Base-by-base conservation (phyloP, 2,797 vertebrate species). In the Tokudaia muenninki region DNA sequence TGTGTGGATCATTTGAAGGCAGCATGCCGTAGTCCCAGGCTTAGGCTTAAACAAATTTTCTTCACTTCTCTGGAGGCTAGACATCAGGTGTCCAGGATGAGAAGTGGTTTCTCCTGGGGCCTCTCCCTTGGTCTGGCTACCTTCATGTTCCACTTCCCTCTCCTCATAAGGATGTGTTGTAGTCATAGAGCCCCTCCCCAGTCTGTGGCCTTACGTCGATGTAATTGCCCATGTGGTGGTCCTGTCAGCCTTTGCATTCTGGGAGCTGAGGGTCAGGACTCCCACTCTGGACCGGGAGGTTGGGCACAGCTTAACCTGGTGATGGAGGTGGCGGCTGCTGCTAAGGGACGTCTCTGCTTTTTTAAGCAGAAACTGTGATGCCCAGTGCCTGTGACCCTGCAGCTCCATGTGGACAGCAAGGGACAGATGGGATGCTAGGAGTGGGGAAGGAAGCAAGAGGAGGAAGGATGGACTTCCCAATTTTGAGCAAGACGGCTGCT, bases 21-120 rank as follows among this genome's bases (percentile, higher is more conserved):
- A 7, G 44, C 2, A 0, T n/a, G 0, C n/a, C 3, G 3, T 21
- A 4, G 22, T 37, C 55, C 0, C 0, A 3, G 63, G 8, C 67
- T 34, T 22, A 6, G 37, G 9, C 70, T 70, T 57, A n/a, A 3
- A 10, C 41, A 2, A 13, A 4, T 14, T 22, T 34, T 59, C 34
- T 17, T 70, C n/a, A 24, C n/a, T 57, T 29, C 44, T 78, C 41
- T 90, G 57, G 21, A 78, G 59, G 26, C 94, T 17, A 29, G 29
- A 31, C 12, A 9, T 37, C 11, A 3, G 4, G 44, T 1, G 63
- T 52, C 41, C 0, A 9, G 31, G 31, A 37, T 65, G 2, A 13
- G 2, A 3, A 8, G n/a, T 57, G 55, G 11, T 31, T 47, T 65
- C 74, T 61, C 6, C 4, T 0, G 29, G 67, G 37, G 29, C 29